Base-by-base conservation (phyloP, 2,113 vertebrate genomes). In the Sinocyclocheilus anophthalmus region DNA sequence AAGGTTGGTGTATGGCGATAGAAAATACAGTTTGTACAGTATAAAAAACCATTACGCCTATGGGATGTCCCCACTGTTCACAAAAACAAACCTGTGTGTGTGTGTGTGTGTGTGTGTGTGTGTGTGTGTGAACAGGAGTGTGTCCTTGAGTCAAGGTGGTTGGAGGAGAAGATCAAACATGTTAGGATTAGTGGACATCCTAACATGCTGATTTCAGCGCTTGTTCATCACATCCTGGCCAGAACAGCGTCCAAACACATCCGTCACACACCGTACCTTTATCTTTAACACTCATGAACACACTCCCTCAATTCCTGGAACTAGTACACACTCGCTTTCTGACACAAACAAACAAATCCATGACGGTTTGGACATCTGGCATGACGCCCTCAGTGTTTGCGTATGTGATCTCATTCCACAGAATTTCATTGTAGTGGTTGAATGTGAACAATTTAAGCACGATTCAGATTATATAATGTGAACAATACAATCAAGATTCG, bases 101-200 rank as follows among this genome's bases (percentile, higher is more conserved):
- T 9, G 42, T 42, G 42, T 10, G 42, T 26, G 26, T 10, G 9
- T 10, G 42, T 48, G 10, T 50, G 48, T 50, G 48, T 50, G 48
- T 50, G 3, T 13, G 48, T 50, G 48, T 50, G 48, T 13, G 48
- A 83, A 75, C 84, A 88, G 24, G 59, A 89, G 33, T 12, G 26
- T 65, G 39, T 30, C 84, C 59, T 78, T 78, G 59, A 50, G 7
- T 67, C 63, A 37, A 55, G 53, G 50, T 57, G 76, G 65, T 26
- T 85, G 50, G 65, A 85, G 16, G 75, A 78, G 73, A 69, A 78
- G 73, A 72, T 42, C 33, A 72, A 57, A 67, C 33, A 61, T 72
- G 61, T 55, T 69, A n/a, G 63, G 53, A 80, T 85, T 79, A 79
- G 63, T 42, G 63, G 16, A 59, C 18, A 12, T 70, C 16, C 26